A percentile compares a stretch with the other conserved stretches of the same genome.
phyloP scores from a whole-genome alignment of 1,140 invertebrate genomes.

The Heliconius hewitsoni region DNA sequence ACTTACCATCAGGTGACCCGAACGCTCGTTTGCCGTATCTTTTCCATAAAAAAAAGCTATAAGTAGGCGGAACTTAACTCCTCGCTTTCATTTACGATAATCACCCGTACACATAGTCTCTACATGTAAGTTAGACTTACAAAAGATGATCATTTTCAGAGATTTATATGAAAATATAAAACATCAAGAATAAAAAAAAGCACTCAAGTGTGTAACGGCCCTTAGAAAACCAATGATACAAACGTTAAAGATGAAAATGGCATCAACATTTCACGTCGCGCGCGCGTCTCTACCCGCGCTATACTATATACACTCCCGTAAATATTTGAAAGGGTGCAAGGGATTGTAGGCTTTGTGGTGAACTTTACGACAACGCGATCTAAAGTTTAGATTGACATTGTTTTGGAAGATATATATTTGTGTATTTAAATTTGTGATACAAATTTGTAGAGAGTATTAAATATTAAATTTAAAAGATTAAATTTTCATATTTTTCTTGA shows the following conservation, averaged over 20 bases:
- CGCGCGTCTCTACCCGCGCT: slow-evolving; percentile 33
- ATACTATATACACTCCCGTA: slow-evolving; percentile 39
- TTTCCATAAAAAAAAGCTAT: too few species aligned
- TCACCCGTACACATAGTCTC: too few species aligned
- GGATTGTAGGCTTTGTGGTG: slow-evolving; percentile 14
- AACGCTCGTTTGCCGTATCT: too few species aligned
- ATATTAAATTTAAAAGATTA: too few species aligned
- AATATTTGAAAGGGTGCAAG: slow-evolving; percentile 40
- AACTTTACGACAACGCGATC: not conserved
- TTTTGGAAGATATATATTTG: slow-evolving; percentile 7
- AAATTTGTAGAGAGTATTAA: not conserved
- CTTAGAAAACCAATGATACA: slow-evolving; percentile 35
- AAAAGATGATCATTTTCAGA: too few species aligned
- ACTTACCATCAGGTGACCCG: too few species aligned
- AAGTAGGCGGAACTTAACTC: too few species aligned
- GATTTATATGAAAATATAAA: not conserved
- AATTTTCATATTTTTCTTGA: too few species aligned
- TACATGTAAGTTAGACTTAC: too few species aligned
- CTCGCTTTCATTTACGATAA: too few species aligned
- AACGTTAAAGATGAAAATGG: slow-evolving; percentile 40
- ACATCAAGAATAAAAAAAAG: not conserved
- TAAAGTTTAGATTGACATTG: not conserved
- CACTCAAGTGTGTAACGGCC: slow-evolving; percentile 13
- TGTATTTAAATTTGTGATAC: not conserved
- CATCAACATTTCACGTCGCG: slow-evolving; percentile 52